These are phyloP conservation scores for Eunapius fragilis DNA, from an alignment of 37 sponge, comb jelly and placozoan genomes.

Conservation along the genomic window DNA sequence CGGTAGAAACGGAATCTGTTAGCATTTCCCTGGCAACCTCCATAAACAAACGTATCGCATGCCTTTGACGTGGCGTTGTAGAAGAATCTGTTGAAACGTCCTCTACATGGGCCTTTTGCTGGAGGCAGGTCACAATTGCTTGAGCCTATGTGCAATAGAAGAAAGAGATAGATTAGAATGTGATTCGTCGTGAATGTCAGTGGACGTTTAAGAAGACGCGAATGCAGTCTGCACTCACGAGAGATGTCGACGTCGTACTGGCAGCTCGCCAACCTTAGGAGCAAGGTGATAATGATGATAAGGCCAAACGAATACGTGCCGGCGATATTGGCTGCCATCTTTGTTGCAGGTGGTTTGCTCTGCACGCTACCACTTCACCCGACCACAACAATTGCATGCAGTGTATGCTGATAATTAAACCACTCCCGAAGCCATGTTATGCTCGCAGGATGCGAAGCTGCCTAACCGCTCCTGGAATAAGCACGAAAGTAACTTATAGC, in stretches of 20 bases:
- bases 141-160: not conserved
- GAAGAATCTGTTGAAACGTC: not conserved
- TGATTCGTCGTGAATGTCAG: not conserved
- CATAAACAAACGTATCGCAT: constrained; percentile 9
- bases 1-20: not conserved
- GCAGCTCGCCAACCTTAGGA: not conserved
- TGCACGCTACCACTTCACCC: no score
- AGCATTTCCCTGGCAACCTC: constrained; percentile 10
- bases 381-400: no score
- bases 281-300: not conserved
- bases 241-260: not conserved
- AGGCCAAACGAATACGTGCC: not conserved
- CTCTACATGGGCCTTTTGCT: constrained; percentile 1
- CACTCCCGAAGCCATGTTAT: no score
- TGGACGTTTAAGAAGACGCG: not conserved
- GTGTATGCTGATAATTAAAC: no score
- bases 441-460: no score
- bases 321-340: no score
- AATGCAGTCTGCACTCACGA: not conserved
- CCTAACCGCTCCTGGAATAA: no score
- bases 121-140: not conserved
- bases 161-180: not conserved
- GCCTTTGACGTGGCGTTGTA: not conserved
- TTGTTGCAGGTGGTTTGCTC: no score
- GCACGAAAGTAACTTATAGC: no score